Percentiles rank a stretch among this genome's conserved stretches.
Conservation (phyloP, 2,797 vertebrate genomes). For the Dallia pectoralis region DNA sequence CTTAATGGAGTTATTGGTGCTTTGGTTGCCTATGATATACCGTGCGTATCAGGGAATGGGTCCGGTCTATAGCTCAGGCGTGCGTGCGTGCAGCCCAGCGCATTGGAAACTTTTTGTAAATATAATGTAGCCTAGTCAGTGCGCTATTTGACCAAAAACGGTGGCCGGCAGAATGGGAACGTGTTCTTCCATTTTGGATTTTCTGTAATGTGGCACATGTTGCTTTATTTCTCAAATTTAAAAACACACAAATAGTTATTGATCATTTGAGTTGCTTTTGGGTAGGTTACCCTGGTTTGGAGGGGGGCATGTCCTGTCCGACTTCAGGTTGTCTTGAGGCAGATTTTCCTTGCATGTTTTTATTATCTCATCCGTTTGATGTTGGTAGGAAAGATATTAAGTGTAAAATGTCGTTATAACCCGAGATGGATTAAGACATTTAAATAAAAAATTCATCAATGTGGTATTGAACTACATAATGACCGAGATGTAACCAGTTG, state of each 20-base stretch:
- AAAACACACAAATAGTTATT: neutral
- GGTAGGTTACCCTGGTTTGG: neutral
- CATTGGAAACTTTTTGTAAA: conserved; percentile 21
- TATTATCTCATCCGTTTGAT: neutral
- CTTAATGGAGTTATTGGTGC: neutral
- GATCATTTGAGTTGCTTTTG: neutral
- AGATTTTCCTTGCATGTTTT: neutral
- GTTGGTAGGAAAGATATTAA: neutral
- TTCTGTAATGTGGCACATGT: conserved; percentile 3
- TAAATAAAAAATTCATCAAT: too few relatives aligned
- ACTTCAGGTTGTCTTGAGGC: neutral
- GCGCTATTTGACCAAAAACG: conserved; percentile 11
- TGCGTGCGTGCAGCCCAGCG: conserved; percentile 9
- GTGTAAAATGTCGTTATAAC: too few relatives aligned
- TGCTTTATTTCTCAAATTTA: conserved; percentile 8
- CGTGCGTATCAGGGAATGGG: neutral
- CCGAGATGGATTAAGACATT: too few relatives aligned
- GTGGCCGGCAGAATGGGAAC: conserved; percentile 10
- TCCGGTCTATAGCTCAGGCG: neutral
- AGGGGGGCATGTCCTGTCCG: neutral
- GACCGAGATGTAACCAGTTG: neutral
- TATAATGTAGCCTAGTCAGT: conserved; percentile 22
- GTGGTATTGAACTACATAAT: too few relatives aligned
- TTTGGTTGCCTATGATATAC: neutral
- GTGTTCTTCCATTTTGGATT: conserved; percentile 17